These are phyloP conservation scores for Tetrax tetrax DNA, from an alignment of 2,113 vertebrate species.

Conservation along the genomic window DNA sequence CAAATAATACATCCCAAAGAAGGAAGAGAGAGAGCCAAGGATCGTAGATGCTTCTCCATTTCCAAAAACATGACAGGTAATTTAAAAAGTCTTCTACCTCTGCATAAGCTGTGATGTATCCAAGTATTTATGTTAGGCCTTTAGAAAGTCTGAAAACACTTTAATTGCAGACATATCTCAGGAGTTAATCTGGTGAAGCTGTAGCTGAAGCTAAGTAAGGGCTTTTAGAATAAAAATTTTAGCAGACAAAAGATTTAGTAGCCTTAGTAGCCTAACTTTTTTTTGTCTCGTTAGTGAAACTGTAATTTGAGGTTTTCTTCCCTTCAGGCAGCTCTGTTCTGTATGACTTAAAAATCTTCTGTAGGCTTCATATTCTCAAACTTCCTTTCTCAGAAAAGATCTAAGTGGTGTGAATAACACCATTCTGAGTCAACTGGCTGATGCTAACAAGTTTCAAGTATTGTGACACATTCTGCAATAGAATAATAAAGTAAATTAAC, in stretches of 20 bases:
- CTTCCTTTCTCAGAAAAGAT: neutral
- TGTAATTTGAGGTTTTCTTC: neutral
- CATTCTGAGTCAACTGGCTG: constrained; percentile 23
- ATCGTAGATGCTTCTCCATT: neutral
- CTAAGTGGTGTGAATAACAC: neutral
- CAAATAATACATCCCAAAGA: neutral
- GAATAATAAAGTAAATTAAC: neutral
- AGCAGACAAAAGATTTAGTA: neutral
- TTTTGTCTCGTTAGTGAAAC: neutral
- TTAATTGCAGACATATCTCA: neutral
- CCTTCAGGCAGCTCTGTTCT: neutral
- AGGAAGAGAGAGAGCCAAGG: neutral
- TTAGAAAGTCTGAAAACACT: neutral
- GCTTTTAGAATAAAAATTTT: neutral
- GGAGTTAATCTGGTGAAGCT: neutral
- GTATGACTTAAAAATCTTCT: neutral
- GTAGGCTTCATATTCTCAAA: neutral
- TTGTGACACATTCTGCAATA: neutral
- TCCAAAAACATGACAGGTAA: neutral
- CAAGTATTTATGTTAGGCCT: neutral
- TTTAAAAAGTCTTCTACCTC: neutral
- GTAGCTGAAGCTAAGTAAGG: neutral
- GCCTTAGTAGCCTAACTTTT: neutral
- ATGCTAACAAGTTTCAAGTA: neutral
- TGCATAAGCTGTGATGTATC: neutral